Evolutionary conservation across 2,888 invertebrate species (phyloP), one percentile per base, ranked within the genome.

Genomic region (Subacronicta megacephala): DNA sequence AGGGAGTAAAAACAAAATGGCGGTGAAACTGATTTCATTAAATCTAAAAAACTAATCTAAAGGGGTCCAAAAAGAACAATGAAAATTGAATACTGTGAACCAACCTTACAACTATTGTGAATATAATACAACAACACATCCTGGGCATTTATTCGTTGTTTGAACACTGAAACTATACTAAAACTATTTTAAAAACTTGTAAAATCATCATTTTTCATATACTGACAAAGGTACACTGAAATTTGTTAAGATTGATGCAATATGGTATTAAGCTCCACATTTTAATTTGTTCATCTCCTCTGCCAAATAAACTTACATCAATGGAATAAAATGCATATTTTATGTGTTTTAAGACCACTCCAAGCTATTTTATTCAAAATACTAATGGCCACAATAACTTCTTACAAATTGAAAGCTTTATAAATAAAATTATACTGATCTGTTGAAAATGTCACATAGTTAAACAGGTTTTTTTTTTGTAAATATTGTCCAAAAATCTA

Each of bases 101-200:
- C 84, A 78, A 87, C 80, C 84, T 82, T 88, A 88, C 29, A 80
- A 58, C 82, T 85, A 87, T 75, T 81, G 77, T 79, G 81, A 83
- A 86, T 85, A 87, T 84, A 81, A 85, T 85, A 88, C 82, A 87
- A 63, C 80, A 83, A 86, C 79, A 83, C 79, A 75, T 81, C 69
- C 75, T 55, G 82, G 83, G 83, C 72, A 72, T 75, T 74, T 80
- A 81, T 88, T 92, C 89, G 90, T 92, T 92, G 90, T 88, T 88
- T 84, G 85, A 89, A 88, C 84, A 87, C 82, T 84, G 79, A 72
- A 77, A 67, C 75, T 79, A 78, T 56, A 55, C 77, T 83, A 82
- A 70, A 71, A 77, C 75, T 75, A 75, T 64, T 44, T 71, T 67
- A 62, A 66, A 59, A 67, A 65, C 43, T 62, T 73, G 46, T 69